These are phyloP conservation scores for Unio pictorum DNA, from an alignment of 2,888 invertebrate species.

Conservation along the genomic window DNA sequence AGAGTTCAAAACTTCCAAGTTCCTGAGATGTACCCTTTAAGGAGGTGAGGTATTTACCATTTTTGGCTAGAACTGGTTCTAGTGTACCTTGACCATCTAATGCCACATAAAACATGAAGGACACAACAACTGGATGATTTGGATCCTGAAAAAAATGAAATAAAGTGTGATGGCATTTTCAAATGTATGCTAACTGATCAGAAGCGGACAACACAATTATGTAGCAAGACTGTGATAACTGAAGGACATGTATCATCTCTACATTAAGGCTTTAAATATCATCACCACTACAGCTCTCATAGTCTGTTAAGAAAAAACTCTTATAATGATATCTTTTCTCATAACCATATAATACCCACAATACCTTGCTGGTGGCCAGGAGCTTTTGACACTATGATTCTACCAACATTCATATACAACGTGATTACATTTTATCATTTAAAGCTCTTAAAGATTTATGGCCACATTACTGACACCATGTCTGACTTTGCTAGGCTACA, in stretches of 20 bases:
- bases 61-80: conserved; percentile 54
- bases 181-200: not conserved
- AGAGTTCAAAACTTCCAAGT: conserved; percentile 83
- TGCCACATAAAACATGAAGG: conserved; percentile 69
- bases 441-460: no score
- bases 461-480: no score
- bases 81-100: conserved; percentile 76
- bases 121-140: conserved; percentile 52
- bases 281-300: no score
- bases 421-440: no score
- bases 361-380: no score
- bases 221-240: conserved; percentile 1
- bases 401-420: no score
- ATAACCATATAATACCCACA: no score
- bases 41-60: conserved; percentile 72
- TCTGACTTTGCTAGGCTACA: no score
- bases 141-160: conserved; percentile 37
- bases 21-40: conserved; percentile 84
- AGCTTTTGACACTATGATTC: no score
- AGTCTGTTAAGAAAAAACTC: no score
- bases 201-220: not conserved
- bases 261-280: not conserved
- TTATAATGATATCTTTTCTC: no score
- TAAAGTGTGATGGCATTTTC: not conserved
- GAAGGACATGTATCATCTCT: not conserved